Conservation (phyloP, 2,888 invertebrate genomes). For the Ophion ellenae region DNA sequence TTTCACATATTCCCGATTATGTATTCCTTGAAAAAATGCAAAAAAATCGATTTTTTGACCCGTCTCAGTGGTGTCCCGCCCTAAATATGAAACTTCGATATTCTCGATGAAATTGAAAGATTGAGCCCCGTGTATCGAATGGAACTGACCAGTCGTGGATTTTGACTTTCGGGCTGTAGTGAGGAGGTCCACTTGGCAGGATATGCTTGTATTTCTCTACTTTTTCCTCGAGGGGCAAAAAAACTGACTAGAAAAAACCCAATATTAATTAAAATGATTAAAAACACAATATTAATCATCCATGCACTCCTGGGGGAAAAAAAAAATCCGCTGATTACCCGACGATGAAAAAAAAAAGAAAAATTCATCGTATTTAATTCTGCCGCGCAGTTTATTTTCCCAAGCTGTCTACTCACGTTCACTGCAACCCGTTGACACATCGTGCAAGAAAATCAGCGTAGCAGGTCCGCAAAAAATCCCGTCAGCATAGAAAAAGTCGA, state of each 20-base stretch:
- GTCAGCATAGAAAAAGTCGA: neutral
- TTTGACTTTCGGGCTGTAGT: slow-evolving; percentile 74
- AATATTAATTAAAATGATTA: neutral
- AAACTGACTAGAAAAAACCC: slow-evolving; percentile 68
- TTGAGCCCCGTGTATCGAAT: neutral
- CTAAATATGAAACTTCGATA: too few species aligned
- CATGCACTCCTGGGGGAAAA: neutral
- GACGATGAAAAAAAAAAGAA: neutral
- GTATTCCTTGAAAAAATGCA: too few species aligned
- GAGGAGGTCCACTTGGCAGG: slow-evolving; percentile 63
- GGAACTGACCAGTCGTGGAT: slow-evolving; percentile 74
- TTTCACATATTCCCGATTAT: too few species aligned
- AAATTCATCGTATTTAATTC: neutral
- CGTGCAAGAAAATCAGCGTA: neutral
- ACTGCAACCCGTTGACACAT: slow-evolving; percentile 35
- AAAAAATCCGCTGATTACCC: neutral
- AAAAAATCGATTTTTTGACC: neutral
- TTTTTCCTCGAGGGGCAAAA: slow-evolving; percentile 65
- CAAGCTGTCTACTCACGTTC: slow-evolving; percentile 42
- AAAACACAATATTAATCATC: too few species aligned
- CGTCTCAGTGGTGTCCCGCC: too few species aligned
- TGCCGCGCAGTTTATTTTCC: neutral
- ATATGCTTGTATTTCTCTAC: slow-evolving; percentile 59
- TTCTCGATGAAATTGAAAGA: neutral
- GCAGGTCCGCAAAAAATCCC: neutral